phyloP scores from a whole-genome alignment of 1,140 invertebrate species.

The Drosophila guanche region DNA sequence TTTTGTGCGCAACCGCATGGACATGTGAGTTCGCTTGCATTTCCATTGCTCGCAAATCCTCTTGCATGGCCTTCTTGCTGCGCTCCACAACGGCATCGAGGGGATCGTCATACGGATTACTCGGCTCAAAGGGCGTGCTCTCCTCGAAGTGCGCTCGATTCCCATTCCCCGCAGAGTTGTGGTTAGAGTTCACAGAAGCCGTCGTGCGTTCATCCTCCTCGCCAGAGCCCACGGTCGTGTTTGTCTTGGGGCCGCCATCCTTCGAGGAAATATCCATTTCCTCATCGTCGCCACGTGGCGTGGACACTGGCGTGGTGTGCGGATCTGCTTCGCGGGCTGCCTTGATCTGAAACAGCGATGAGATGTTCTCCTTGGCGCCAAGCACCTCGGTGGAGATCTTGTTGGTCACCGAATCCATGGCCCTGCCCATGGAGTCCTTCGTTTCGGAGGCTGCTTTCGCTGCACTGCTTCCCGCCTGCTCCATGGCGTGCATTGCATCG shows the following conservation, averaged over 20 bases:
- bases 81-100: conserved; percentile 72
- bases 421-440: conserved; percentile 68
- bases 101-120: conserved; percentile 51
- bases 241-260: conserved; percentile 54
- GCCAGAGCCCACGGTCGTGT: conserved; percentile 47
- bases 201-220: conserved; percentile 81
- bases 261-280: conserved; percentile 43
- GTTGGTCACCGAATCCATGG: conserved; percentile 66
- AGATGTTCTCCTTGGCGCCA: conserved; percentile 75
- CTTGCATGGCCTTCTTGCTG: conserved; percentile 74
- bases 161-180: conserved; percentile 67
- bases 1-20: conserved; percentile 25
- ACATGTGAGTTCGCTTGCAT: conserved; percentile 43
- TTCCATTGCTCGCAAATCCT: conserved; percentile 64
- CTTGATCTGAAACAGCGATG: conserved; percentile 73
- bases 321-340: conserved; percentile 54
- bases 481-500: conserved; percentile 58
- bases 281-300: conserved; percentile 34
- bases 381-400: conserved; percentile 69
- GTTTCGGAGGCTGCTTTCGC: conserved; percentile 60
- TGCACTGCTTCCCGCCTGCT: conserved; percentile 59
- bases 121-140: conserved; percentile 61
- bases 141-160: conserved; percentile 20
- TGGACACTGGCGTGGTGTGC: conserved; percentile 32
- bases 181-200: conserved; percentile 78